Percentiles rank a stretch among this genome's conserved stretches.
These are phyloP conservation scores for Danio choprae DNA, from an alignment of 2,797 vertebrate genomes.

Conservation along the genomic window DNA sequence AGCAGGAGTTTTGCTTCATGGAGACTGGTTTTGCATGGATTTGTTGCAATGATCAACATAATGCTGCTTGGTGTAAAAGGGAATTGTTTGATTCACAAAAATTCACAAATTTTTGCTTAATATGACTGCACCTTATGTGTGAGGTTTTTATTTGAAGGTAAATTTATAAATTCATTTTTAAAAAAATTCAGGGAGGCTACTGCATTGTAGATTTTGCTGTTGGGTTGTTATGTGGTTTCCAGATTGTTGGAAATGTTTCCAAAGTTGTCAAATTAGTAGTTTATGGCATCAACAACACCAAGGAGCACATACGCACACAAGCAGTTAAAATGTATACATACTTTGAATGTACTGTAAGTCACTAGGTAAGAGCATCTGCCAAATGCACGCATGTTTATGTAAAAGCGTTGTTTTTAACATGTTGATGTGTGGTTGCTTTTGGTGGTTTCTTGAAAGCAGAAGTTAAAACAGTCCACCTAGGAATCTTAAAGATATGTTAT, in stretches of 20 bases:
- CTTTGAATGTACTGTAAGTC: neutral
- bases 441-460: neutral
- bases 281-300: no score
- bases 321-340: neutral
- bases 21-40: neutral
- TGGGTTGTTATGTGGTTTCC: neutral
- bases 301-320: neutral
- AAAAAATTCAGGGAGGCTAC: no score
- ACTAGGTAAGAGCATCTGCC: neutral
- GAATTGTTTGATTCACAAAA: neutral
- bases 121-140: neutral
- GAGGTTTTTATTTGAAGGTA: neutral
- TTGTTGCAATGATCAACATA: no score
- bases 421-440: slow-evolving; percentile 9
- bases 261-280: no score
- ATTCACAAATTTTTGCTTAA: no score
- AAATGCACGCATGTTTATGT: neutral
- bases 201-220: no score
- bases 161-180: no score
- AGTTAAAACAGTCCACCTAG: neutral
- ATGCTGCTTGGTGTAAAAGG: no score
- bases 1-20: neutral
- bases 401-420: neutral
- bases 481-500: neutral
- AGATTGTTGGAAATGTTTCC: no score